Evolutionary conservation across 2,888 invertebrate species (phyloP).

Genomic region (Drosophila quinaria): DNA sequence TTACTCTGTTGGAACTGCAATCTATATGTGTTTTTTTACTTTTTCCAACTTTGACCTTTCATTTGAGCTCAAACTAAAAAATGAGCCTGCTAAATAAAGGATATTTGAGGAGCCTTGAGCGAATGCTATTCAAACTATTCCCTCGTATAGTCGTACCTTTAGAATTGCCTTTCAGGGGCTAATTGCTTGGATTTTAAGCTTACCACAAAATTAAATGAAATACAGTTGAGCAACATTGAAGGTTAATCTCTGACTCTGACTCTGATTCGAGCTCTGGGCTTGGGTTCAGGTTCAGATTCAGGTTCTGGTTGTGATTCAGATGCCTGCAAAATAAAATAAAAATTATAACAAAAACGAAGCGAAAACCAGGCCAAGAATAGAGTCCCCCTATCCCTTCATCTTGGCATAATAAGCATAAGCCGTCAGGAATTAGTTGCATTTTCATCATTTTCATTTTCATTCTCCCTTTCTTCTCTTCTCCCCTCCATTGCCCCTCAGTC

Average conservation of each 20-base stretch:
- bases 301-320: slow-evolving; percentile 5
- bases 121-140: slow-evolving; percentile 53
- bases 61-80: slow-evolving; percentile 1
- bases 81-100: slow-evolving; percentile 16
- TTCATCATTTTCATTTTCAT: slow-evolving; percentile 74
- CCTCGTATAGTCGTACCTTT: slow-evolving; percentile 43
- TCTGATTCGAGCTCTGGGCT: slow-evolving; percentile 4
- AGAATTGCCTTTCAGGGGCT: slow-evolving; percentile 30
- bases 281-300: slow-evolving; percentile 3
- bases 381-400: slow-evolving; percentile 9
- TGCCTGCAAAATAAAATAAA: slow-evolving; percentile 58
- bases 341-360: slow-evolving; percentile 45
- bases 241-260: slow-evolving; percentile 69
- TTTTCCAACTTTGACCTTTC: slow-evolving; percentile 33
- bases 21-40: not conserved
- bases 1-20: slow-evolving; percentile 14
- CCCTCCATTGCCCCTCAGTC: slow-evolving; percentile 10
- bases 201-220: slow-evolving; percentile 75
- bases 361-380: slow-evolving; percentile 14
- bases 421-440: slow-evolving; percentile 80
- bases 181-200: slow-evolving; percentile 71
- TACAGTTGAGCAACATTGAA: slow-evolving; percentile 71
- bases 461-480: slow-evolving; percentile 34
- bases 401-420: slow-evolving; percentile 70
- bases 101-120: slow-evolving; percentile 41